Base-by-base conservation (phyloP, 2,888 invertebrate species). In the Drosophila lutescens region DNA sequence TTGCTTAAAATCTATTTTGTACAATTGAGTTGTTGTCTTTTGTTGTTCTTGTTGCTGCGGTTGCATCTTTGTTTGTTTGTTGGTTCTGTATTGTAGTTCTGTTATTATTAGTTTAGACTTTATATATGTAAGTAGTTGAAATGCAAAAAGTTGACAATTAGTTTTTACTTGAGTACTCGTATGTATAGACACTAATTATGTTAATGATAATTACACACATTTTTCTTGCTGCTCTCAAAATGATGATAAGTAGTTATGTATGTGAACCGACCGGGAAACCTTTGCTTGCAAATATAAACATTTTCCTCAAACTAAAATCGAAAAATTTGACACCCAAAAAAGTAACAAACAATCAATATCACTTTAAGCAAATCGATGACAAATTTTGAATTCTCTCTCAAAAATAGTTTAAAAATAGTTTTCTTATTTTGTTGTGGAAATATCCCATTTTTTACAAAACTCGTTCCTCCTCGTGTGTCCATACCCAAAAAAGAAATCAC, bases 401-500 rank as follows among this genome's bases (percentile, higher is more conserved):
- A 78, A 83, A 66, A 83, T 77, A 53, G 53, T 67, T 77, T 56
- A 78, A 80, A 80, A 63, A 82, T 80, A 79, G 74, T 80, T 68
- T 75, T 79, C 74, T 74, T 65, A 59, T 73, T 56, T 77, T 67
- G 68, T 65, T 66, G 54, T 60, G 78, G 79, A 76, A 80, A 70
- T 80, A 49, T 70, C 56, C 59, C 53, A 34, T 75, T 41, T 56
- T 66, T 47, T 66, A 66, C 56, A 62, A 68, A 67, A 59, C 56
- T 47, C 34, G 38, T 49, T 23, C 51, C 47, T 74, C 30, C 53
- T 26, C 23, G 41, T 46, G 40, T 46, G 46, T 61, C 57, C 57
- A 61, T 57, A 66, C 72, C 74, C 65, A 77, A 79, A 78, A 82
- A 91, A 81, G 71, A 80, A 87, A 91, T 91, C 91, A 91, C 91